These are phyloP conservation scores for Guaruba guarouba DNA, from an alignment of 2,113 vertebrate genomes.

Conservation along the genomic window DNA sequence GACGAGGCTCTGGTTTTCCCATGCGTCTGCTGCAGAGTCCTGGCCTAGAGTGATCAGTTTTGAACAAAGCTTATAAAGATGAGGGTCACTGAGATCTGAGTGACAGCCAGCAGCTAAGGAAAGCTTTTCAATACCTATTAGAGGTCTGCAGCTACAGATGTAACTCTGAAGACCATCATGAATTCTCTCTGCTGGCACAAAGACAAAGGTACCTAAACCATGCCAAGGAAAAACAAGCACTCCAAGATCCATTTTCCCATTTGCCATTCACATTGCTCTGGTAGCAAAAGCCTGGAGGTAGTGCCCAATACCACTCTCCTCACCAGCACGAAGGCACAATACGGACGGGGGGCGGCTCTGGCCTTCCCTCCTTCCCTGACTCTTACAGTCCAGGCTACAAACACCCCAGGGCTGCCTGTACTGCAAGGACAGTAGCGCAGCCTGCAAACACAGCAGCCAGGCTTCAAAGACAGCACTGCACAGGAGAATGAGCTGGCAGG, in stretches of 20 bases:
- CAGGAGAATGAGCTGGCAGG: background rate
- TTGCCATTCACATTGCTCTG: background rate
- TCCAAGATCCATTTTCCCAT: background rate
- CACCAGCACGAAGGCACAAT: background rate
- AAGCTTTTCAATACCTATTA: background rate
- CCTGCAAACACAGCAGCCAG: background rate
- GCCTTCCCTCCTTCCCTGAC: background rate
- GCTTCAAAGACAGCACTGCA: background rate
- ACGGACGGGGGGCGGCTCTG: background rate
- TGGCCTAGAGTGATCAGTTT: background rate
- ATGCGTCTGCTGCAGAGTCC: background rate
- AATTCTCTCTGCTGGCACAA: background rate
- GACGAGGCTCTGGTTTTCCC: background rate
- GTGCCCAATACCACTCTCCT: background rate
- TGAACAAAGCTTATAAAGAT: background rate
- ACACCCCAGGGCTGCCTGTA: rapidly evolving
- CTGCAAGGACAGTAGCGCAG: background rate
- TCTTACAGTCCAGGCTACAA: background rate
- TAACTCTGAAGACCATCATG: background rate
- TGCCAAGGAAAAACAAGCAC: background rate
- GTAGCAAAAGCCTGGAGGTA: background rate
- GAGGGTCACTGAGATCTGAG: background rate
- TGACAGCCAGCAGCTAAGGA: background rate
- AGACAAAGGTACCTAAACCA: background rate
- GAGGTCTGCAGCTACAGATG: background rate